Base-by-base conservation (phyloP, 2,113 vertebrate species). In the Gobio gobio region DNA sequence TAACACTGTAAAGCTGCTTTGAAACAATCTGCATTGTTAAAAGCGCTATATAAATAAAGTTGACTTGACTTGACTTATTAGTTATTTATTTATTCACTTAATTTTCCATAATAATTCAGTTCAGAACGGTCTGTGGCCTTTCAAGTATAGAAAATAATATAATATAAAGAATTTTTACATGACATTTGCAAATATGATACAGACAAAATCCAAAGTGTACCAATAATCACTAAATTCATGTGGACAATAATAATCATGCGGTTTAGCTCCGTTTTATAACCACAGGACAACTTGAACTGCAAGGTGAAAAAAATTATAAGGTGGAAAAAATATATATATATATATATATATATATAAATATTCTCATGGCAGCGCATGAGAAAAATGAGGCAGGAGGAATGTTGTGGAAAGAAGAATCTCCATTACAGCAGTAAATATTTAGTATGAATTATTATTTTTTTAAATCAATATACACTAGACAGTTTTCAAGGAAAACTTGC, bases 271-370 rank as follows among this genome's bases (percentile, higher is more conserved):
- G 4, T 36, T 20, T 18, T 14, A 13, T 5, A 4, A 33, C 6
- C 33, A 64, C 63, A 36, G 18, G 29, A 66, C 8, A 16, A 63
- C 59, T 26, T 26, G 56, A 59, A 59, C 10, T n/a, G 56, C 22
- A 59, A 59, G 3, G 22, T 63, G 1, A 26, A 2, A 61, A 61
- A n/a, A 61, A 61, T 24, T 13, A 2, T 4, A 63, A 63, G 2
- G 12, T 36, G 5, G 1, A 14, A 29, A 33, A 20, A 16, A 51
- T 2, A 29, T 0, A 16, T 7, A 6, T 18, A 16, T 20, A 56
- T n/a, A n/a, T n/a, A 20, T 16, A 51, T 2, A 29, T 0, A 16
- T 7, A 6, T 18, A 16, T 20, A 56, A 22, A 0, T 16, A 6
- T 9, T 4, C 16, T 18, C 29, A 68, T 18, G 33, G 29, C 33